These are phyloP conservation scores for Bucco capensis DNA, from an alignment of 2,113 vertebrate species.

Conservation along the genomic window DNA sequence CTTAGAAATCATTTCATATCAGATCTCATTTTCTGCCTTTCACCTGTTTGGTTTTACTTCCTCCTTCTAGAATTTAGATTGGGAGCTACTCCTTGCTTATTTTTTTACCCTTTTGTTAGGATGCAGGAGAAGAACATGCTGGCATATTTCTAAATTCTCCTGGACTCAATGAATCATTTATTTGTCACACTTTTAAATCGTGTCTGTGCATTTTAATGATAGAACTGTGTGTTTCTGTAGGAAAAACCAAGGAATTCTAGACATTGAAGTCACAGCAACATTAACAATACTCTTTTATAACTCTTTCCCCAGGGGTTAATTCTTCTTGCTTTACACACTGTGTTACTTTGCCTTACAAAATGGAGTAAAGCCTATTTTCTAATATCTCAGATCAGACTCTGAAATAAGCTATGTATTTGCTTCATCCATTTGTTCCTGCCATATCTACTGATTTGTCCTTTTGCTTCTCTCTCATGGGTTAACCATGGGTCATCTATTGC, in stretches of 20 bases:
- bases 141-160: slow-evolving; percentile 21
- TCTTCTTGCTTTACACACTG: neutral
- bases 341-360: neutral
- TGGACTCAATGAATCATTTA: neutral
- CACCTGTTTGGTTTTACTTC: neutral
- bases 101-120: neutral
- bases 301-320: neutral
- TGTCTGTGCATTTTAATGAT: neutral
- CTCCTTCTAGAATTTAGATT: neutral
- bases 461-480: neutral
- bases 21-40: neutral
- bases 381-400: neutral
- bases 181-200: neutral
- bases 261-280: neutral
- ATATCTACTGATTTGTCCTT: neutral
- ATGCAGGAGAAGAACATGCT: neutral
- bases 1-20: slow-evolving; percentile 6
- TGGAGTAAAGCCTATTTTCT: neutral
- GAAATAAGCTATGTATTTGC: neutral
- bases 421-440: neutral
- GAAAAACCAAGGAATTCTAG: slow-evolving; percentile 4
- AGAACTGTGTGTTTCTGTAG: neutral
- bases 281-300: neutral
- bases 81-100: neutral
- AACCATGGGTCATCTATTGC: too few relatives aligned